Percentiles rank a stretch among this genome's conserved stretches.
Conservation (phyloP, 2,888 invertebrate genomes). For the Hermodice carunculata region DNA sequence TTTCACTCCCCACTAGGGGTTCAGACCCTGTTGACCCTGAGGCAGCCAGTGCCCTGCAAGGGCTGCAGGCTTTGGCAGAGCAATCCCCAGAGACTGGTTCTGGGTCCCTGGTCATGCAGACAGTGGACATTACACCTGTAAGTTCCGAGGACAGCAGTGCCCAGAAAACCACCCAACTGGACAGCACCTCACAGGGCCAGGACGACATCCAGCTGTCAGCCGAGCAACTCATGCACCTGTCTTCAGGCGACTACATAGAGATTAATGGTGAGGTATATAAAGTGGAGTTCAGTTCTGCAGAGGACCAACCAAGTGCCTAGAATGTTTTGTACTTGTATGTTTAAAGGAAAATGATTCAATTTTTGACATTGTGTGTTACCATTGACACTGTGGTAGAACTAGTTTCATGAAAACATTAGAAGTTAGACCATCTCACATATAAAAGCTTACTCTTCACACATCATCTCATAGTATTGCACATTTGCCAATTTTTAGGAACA, state of each 20-base stretch:
- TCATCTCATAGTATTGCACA: too few relatives aligned
- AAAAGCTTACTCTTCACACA: too few relatives aligned
- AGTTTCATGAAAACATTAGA: too few relatives aligned
- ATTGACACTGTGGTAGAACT: too few relatives aligned
- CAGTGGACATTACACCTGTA: background rate
- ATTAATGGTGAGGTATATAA: slow-evolving; percentile 66
- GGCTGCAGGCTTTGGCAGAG: slow-evolving; percentile 60
- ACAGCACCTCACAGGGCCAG: too few relatives aligned
- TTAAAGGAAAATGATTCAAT: too few relatives aligned
- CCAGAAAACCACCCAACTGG: too few relatives aligned
- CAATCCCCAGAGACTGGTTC: slow-evolving; percentile 11
- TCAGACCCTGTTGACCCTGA: slow-evolving; percentile 44
- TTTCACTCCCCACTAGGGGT: slow-evolving; percentile 1
- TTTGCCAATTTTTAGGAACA: too few relatives aligned
- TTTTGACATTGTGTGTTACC: too few relatives aligned
- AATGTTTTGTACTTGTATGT: too few relatives aligned
- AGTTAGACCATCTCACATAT: too few relatives aligned
- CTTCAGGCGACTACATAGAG: slow-evolving; percentile 63
- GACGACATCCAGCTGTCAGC: slow-evolving; percentile 50
- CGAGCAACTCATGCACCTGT: slow-evolving; percentile 58
- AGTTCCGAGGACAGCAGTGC: background rate
- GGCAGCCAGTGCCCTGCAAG: slow-evolving; percentile 61
- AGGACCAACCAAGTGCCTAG: background rate
- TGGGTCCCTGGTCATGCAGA: background rate
- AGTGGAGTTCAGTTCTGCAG: slow-evolving; percentile 57